Percentiles rank a stretch among this genome's conserved stretches.
Evolutionary conservation across 2,113 vertebrate species (phyloP).

Genomic region (Scomber japonicus): DNA sequence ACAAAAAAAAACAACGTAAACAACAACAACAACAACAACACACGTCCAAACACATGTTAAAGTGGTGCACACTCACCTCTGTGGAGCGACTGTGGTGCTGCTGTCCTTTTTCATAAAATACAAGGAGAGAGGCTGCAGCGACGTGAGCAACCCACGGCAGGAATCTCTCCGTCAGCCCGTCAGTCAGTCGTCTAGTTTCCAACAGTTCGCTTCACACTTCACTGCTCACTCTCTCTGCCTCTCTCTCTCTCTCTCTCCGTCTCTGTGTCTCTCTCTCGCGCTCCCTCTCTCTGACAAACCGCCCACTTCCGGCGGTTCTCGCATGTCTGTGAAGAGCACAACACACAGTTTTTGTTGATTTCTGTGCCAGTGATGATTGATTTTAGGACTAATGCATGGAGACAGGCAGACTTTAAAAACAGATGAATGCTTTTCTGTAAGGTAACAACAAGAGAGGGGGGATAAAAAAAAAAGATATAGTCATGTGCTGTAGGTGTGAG

Average conservation of each 20-base stretch:
- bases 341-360: slow-evolving; percentile 26
- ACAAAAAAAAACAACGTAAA: not conserved
- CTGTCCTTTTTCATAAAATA: slow-evolving; percentile 74
- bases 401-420: not conserved
- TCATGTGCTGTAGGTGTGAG: not conserved
- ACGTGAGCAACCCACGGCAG: slow-evolving; percentile 54
- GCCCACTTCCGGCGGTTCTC: slow-evolving; percentile 81
- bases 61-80: slow-evolving; percentile 67
- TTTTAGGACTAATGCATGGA: not conserved
- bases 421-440: not conserved
- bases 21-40: too few relatives aligned
- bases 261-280: slow-evolving; percentile 1
- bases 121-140: slow-evolving; percentile 57
- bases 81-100: slow-evolving; percentile 55
- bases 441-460: not conserved
- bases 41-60: not conserved
- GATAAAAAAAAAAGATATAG: too few relatives aligned
- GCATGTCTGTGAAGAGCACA: slow-evolving; percentile 29
- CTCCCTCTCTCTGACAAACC: slow-evolving; percentile 54
- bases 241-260: not conserved
- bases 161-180: slow-evolving; percentile 54
- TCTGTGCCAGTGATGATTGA: slow-evolving; percentile 6
- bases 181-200: slow-evolving; percentile 62
- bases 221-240: slow-evolving; percentile 29
- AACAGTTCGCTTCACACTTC: slow-evolving; percentile 74